Percentiles rank a stretch among this genome's conserved stretches.
Evolutionary conservation across 2,888 invertebrate genomes (phyloP).

Genomic region (Elysia crispata): DNA sequence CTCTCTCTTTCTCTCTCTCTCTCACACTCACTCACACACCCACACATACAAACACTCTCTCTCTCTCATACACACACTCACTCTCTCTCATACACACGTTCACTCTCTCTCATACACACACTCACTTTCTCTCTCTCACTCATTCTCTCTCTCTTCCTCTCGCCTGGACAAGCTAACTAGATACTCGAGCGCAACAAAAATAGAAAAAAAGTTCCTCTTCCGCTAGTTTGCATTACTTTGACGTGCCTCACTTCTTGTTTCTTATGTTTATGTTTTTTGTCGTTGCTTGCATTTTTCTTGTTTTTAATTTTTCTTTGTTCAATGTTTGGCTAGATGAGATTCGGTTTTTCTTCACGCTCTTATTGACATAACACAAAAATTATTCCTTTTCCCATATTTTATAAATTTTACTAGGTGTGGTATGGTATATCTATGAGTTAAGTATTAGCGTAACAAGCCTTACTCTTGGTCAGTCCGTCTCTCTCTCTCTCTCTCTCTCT

Average conservation of each 20-base stretch:
- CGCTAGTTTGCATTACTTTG: conserved; percentile 18
- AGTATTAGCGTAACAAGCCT: too few relatives aligned
- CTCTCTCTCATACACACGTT: conserved; percentile 1
- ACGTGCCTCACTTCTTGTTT: neutral
- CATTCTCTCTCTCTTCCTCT: neutral
- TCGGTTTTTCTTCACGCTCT: too few relatives aligned
- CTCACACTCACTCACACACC: neutral
- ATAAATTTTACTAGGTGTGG: too few relatives aligned
- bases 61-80: neutral
- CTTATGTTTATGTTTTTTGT: neutral
- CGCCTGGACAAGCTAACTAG: too few relatives aligned
- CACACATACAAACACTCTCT: too few relatives aligned
- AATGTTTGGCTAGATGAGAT: too few relatives aligned
- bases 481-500: conserved; percentile 18
- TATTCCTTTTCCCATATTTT: too few relatives aligned
- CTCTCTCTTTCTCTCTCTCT: neutral
- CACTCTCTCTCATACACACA: neutral
- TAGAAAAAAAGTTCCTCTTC: neutral
- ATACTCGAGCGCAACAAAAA: neutral
- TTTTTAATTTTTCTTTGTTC: conserved; percentile 11
- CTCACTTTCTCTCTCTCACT: neutral
- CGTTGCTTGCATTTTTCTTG: conserved; percentile 12
- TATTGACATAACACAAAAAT: too few relatives aligned
- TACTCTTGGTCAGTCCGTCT: too few relatives aligned
- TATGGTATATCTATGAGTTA: too few relatives aligned